These are phyloP conservation scores for Pelecanus crispus DNA, from an alignment of 2,113 vertebrate genomes.

Conservation along the genomic window DNA sequence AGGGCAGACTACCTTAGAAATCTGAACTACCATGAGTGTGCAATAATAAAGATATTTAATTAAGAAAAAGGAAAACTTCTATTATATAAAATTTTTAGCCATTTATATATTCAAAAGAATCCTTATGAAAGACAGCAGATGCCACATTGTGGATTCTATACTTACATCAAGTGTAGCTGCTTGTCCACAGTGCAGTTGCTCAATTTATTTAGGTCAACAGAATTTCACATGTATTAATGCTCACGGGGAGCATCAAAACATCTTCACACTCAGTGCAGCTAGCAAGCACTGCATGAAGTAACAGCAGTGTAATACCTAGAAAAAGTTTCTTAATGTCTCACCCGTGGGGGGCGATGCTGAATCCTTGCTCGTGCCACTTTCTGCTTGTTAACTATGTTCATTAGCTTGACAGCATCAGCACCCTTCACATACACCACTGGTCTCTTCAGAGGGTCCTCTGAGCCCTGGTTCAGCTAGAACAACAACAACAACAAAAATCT, in stretches of 20 bases:
- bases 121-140: neutral
- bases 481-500: neutral
- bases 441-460: conserved; percentile 93
- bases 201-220: neutral
- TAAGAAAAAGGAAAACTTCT: neutral
- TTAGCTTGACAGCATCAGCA: conserved; percentile 94
- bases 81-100: neutral
- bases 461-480: conserved; percentile 88
- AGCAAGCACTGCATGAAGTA: neutral
- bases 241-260: neutral
- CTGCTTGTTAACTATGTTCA: conserved; percentile 99
- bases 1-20: neutral
- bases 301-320: neutral
- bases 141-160: neutral
- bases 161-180: neutral
- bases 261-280: neutral
- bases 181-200: neutral
- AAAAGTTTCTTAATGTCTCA: conserved; percentile 66
- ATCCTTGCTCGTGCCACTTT: conserved; percentile 96
- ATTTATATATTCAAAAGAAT: neutral
- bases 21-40: neutral
- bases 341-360: conserved; percentile 91
- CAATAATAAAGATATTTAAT: neutral
- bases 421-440: conserved; percentile 98
- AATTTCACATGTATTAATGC: neutral